phyloP scores from a whole-genome alignment of 2,797 vertebrate species.

The Gallirallus australis region DNA sequence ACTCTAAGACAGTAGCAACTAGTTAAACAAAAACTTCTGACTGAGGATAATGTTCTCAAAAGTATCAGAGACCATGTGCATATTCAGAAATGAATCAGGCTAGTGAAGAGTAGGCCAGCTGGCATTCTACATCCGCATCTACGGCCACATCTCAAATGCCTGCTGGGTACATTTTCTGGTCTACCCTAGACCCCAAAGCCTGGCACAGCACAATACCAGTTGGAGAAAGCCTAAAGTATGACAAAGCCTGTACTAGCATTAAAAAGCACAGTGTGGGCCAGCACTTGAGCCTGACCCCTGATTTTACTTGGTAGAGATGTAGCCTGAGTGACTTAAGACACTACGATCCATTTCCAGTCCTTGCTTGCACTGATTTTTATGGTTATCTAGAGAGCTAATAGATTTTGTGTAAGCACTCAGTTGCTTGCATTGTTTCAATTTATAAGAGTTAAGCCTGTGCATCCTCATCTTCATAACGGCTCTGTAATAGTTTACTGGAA shows the following conservation, averaged over 20 bases:
- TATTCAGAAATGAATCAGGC: background rate
- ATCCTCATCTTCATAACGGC: background rate
- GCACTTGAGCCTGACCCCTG: background rate
- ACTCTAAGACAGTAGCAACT: background rate
- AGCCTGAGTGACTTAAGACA: background rate
- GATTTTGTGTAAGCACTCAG: background rate
- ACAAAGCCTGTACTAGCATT: background rate
- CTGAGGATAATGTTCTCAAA: background rate
- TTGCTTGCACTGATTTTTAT: background rate
- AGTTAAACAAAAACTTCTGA: background rate
- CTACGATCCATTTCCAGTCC: background rate
- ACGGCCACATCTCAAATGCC: background rate
- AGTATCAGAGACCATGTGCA: background rate
- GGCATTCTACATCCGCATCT: background rate
- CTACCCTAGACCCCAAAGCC: background rate
- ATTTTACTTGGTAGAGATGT: background rate
- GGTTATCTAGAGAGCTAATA: background rate
- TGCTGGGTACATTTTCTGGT: background rate
- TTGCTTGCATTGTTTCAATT: background rate
- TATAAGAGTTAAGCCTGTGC: background rate
- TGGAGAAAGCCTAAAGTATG: background rate
- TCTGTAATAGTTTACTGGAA: background rate
- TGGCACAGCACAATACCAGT: background rate
- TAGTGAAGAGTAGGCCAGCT: background rate
- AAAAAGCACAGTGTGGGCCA: background rate